Conservation (phyloP, 2,113 vertebrate species). For the Ailurus styani region DNA sequence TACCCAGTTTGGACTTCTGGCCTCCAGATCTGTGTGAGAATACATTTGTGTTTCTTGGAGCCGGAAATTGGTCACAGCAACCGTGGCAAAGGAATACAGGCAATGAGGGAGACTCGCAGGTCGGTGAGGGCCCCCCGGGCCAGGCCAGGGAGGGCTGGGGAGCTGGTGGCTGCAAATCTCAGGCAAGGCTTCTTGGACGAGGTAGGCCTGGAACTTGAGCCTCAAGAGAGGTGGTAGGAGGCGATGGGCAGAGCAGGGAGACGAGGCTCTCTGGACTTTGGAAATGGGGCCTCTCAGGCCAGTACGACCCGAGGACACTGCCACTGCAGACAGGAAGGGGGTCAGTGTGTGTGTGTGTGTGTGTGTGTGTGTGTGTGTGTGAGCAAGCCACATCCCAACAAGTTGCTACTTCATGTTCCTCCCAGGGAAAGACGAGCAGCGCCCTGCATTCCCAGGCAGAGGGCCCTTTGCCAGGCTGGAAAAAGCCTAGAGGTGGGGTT, state of each 20-base stretch:
- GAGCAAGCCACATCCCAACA: not conserved
- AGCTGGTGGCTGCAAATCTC: not conserved
- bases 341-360: not conserved
- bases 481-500: not conserved
- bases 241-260: not conserved
- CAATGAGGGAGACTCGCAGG: not conserved
- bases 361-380: not conserved
- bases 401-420: not conserved
- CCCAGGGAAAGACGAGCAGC: not conserved
- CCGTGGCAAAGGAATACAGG: not conserved
- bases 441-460: not conserved
- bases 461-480: not conserved
- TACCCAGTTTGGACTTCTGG: not conserved
- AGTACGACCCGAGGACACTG: not conserved
- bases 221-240: not conserved
- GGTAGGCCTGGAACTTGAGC: not conserved
- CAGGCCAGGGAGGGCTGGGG: not conserved
- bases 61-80: not conserved
- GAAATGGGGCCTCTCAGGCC: not conserved
- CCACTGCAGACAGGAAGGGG: not conserved
- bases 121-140: not conserved
- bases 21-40: not conserved
- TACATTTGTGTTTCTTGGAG: not conserved
- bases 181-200: not conserved
- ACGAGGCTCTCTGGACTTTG: not conserved